phyloP scores from a whole-genome alignment of 2,888 invertebrate genomes.

The Lasioglossum pauxillum region DNA sequence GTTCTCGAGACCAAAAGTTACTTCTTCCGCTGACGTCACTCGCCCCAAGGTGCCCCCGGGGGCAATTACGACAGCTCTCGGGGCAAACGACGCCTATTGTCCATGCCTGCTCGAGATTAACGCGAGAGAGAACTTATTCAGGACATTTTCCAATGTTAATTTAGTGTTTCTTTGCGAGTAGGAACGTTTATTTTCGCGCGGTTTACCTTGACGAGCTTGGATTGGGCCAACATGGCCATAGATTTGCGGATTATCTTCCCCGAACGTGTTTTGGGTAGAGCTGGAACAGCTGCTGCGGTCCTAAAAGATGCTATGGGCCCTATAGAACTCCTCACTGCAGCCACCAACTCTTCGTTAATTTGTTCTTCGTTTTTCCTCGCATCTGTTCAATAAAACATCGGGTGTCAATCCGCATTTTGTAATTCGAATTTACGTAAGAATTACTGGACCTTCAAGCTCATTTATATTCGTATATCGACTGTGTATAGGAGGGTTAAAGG shows the following conservation, averaged over 20 bases:
- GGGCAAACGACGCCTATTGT: neutral
- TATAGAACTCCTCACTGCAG: conserved; percentile 88
- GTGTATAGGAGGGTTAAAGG: neutral
- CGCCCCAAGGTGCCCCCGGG: neutral
- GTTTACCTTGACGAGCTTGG: conserved; percentile 90
- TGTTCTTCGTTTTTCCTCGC: conserved; percentile 85
- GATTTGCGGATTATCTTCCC: conserved; percentile 93
- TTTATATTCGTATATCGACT: neutral
- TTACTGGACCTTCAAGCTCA: neutral
- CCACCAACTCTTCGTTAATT: conserved; percentile 86
- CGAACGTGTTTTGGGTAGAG: conserved; percentile 94
- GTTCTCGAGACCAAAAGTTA: neutral
- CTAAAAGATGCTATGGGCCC: conserved; percentile 96
- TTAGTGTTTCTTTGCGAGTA: neutral
- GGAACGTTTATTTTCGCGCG: neutral
- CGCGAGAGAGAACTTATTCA: neutral
- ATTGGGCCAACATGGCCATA: conserved; percentile 93
- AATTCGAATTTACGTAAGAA: neutral
- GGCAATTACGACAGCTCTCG: neutral
- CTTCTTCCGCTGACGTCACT: neutral
- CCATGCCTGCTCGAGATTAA: neutral
- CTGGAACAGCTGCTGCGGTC: conserved; percentile 91
- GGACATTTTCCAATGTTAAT: neutral
- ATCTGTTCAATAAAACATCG: conserved; percentile 79
- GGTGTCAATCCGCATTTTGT: neutral